Conservation (phyloP, 2,888 invertebrate species). For the Subacronicta megacephala region DNA sequence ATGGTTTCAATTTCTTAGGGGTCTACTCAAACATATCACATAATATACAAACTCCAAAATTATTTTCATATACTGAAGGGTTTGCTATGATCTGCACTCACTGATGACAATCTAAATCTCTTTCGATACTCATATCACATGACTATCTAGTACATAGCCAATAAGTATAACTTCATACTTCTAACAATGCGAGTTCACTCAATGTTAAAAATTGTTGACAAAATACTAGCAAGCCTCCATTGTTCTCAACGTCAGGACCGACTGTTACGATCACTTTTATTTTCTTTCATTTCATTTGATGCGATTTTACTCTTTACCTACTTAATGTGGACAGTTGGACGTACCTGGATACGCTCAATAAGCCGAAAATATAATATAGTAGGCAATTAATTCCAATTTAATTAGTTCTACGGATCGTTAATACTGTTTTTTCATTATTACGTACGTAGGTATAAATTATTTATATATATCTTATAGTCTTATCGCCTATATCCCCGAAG, state of each 20-base stretch:
- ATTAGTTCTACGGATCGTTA: too few species aligned
- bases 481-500: too few species aligned
- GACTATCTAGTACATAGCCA: constrained; percentile 24
- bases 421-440: too few species aligned
- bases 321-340: neutral
- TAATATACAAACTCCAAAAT: too few species aligned
- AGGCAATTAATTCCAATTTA: too few species aligned
- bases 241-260: constrained; percentile 60
- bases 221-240: constrained; percentile 64
- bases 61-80: too few species aligned
- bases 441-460: too few species aligned
- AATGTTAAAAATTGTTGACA: constrained; percentile 67
- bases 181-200: constrained; percentile 44
- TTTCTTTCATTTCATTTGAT: constrained; percentile 44
- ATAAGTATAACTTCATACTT: constrained; percentile 22
- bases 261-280: constrained; percentile 46
- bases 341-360: neutral
- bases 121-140: constrained; percentile 4
- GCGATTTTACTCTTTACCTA: constrained; percentile 16
- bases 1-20: too few species aligned
- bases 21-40: too few species aligned
- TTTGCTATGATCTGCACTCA: too few species aligned
- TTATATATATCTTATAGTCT: too few species aligned
- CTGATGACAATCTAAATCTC: neutral
- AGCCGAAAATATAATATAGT: too few species aligned